Base-by-base conservation (phyloP, 2,888 invertebrate species). In the Criorhina ranunculi region DNA sequence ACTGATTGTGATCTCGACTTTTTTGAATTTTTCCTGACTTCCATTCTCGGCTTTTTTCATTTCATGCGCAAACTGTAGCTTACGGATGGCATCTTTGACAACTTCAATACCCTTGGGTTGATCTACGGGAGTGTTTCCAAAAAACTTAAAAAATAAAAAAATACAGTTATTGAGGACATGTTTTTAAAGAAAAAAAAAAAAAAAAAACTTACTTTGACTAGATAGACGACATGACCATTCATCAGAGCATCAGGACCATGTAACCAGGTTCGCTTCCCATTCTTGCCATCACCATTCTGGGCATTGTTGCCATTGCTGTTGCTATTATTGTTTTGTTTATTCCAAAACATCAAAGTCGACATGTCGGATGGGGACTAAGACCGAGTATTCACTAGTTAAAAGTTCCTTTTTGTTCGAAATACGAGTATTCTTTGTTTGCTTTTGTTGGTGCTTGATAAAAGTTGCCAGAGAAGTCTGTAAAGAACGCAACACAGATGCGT, bases 91-190 rank as follows among this genome's bases (percentile, higher is more conserved):
- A 91, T 99, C 99, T 92, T 98, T 98, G 6, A 99, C 98, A 51
- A 99, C 97, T 91, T 99, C 98, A 88, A 98, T 98, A 87, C 99
- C 99, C 93, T 99, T 99, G 24, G 99, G 97, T 92, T 98, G 96
- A 88, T 98, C 98, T 67, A 99, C 99, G 90, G 96, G 96, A 62
- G 97, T 97, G 90, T 96, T 97, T 89, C 99, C 99, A 91, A 98
- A 94, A 94, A 98, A 98, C 96, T 97, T 93, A 88, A 92, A 91
- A 86, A 86, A 80, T 86, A 79, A 29, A 42, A 51, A n/a, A 19
- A n/a, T 9, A 29, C 4, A 35, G 44, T 1, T 24, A 57, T 11
- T 31, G 5, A 62, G 17, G 5, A 19, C 6, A 5, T n/a, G 4
- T 1, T n/a, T 42, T 60, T 2, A 42, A 64, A 17, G 12, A 9